Evolutionary conservation across 2,113 vertebrate genomes (phyloP).

Genomic region (Aleadryas rufinucha): DNA sequence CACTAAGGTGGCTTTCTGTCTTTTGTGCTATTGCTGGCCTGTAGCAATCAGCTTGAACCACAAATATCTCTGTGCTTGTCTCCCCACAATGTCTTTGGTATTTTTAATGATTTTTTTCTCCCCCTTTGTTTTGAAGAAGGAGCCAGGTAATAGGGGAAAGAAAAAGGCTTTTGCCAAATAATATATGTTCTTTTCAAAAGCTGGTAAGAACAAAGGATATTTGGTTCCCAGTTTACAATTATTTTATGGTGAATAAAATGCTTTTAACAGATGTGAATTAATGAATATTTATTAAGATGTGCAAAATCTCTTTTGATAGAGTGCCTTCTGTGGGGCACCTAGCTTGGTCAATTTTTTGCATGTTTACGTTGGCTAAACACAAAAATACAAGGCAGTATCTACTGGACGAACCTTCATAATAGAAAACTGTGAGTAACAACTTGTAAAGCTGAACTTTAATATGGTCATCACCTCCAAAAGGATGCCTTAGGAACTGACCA

Average conservation of each 20-base stretch:
- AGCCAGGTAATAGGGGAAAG: accelerated
- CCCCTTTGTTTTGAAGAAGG: not conserved
- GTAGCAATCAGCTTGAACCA: not conserved
- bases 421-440: not conserved
- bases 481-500: not conserved
- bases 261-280: not conserved
- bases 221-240: not conserved
- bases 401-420: not conserved
- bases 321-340: not conserved
- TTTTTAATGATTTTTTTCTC: not conserved
- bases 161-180: not conserved
- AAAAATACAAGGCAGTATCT: not conserved
- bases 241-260: not conserved
- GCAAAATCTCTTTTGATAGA: not conserved
- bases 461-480: not conserved
- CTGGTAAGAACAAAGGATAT: not conserved
- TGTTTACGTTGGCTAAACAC: not conserved
- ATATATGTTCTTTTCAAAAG: not conserved
- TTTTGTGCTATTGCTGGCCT: not conserved
- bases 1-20: not conserved
- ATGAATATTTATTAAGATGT: not conserved
- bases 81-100: not conserved
- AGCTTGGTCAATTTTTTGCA: not conserved
- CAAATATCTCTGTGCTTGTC: not conserved
- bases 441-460: not conserved